phyloP scores from a whole-genome alignment of 2,113 vertebrate species.

The Cyanocitta stelleri region DNA sequence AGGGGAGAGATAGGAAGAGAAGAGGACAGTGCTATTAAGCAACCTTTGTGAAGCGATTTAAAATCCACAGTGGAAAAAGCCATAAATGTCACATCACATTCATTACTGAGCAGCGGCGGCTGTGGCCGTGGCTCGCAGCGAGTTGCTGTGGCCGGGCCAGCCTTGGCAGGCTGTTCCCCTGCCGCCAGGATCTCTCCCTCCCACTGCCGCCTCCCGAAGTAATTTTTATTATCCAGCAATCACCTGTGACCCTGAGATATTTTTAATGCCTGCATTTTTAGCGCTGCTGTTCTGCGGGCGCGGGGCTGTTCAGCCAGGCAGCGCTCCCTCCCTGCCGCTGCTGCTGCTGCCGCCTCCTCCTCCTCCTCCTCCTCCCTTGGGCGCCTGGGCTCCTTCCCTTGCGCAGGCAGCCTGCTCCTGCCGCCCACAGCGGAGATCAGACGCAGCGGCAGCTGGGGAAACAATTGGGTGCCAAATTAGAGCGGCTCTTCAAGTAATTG shows the following conservation, averaged over 20 bases:
- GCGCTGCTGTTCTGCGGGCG: background rate
- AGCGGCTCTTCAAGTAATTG: conserved; percentile 42
- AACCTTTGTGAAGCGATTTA: conserved; percentile 26
- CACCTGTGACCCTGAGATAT: background rate
- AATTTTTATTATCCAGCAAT: background rate
- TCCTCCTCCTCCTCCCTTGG: background rate
- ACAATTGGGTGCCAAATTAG: conserved; percentile 66
- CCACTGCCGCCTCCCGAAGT: background rate
- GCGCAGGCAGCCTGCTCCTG: conserved; percentile 53
- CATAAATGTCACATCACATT: conserved; percentile 32
- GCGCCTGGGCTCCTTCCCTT: conserved; percentile 3
- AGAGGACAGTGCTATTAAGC: conserved; percentile 16
- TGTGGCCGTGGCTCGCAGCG: background rate
- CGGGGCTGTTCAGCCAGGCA: background rate
- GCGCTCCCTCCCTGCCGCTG: background rate
- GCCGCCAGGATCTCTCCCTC: background rate
- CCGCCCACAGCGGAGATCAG: conserved; percentile 7
- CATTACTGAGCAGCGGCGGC: background rate
- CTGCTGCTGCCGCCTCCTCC: background rate
- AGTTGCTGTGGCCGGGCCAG: background rate
- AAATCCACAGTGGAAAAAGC: conserved; percentile 33
- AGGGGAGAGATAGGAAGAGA: background rate
- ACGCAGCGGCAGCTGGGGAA: conserved; percentile 66
- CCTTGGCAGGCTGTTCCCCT: background rate
- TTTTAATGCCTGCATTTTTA: background rate